Percentiles rank a stretch among this genome's conserved stretches.
These are phyloP conservation scores for Tinea semifulvella DNA, from an alignment of 2,888 invertebrate species.

Conservation along the genomic window DNA sequence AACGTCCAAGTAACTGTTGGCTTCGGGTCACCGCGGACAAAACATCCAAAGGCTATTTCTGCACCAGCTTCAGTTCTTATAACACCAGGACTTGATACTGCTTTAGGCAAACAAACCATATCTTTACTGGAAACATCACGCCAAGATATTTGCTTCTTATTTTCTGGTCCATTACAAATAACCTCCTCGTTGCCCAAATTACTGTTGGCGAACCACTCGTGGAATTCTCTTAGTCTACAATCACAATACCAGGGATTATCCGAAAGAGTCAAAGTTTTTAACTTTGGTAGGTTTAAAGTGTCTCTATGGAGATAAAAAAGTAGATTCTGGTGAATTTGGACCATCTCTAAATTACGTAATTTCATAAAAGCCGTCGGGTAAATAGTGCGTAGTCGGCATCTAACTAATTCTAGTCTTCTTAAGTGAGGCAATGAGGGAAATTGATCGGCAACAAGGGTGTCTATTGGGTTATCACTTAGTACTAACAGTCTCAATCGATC, in stretches of 20 bases:
- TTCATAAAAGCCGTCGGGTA: slow-evolving; percentile 80
- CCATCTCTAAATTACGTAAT: slow-evolving; percentile 79
- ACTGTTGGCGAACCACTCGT: slow-evolving; percentile 81
- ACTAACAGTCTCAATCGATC: slow-evolving; percentile 80
- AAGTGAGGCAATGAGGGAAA: slow-evolving; percentile 84
- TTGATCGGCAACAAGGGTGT: slow-evolving; percentile 74
- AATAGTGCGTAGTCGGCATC: slow-evolving; percentile 77
- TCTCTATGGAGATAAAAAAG: slow-evolving; percentile 71
- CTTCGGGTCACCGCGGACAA: slow-evolving; percentile 81
- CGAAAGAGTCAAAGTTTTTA: slow-evolving; percentile 83
- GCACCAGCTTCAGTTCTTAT: slow-evolving; percentile 80
- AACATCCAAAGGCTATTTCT: slow-evolving; percentile 83
- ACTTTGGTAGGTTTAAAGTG: slow-evolving; percentile 52
- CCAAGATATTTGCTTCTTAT: slow-evolving; percentile 75
- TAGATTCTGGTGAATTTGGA: slow-evolving; percentile 82
- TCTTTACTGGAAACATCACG: slow-evolving; percentile 75
- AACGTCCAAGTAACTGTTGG: slow-evolving; percentile 83
- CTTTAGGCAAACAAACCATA: slow-evolving; percentile 83
- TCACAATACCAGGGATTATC: slow-evolving; percentile 93
- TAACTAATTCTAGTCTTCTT: slow-evolving; percentile 80
- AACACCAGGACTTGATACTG: slow-evolving; percentile 65
- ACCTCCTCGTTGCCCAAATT: slow-evolving; percentile 81
- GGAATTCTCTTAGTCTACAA: slow-evolving; percentile 82
- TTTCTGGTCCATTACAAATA: slow-evolving; percentile 74
- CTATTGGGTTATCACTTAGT: slow-evolving; percentile 84